phyloP scores from a whole-genome alignment of 2,113 vertebrate species.

The Cyrtonyx montezumae region DNA sequence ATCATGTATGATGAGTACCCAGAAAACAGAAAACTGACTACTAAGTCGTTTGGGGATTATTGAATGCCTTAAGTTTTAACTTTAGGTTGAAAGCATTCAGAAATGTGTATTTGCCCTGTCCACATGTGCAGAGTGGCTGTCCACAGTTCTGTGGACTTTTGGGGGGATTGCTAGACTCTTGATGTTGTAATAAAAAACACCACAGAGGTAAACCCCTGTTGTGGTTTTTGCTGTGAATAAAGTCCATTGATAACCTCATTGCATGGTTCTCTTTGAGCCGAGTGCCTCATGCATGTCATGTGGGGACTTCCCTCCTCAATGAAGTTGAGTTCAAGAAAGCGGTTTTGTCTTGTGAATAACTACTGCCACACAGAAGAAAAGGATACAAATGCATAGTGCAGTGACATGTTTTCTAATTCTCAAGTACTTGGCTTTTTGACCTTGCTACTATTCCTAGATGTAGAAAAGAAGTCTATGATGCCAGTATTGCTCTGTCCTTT shows the following conservation, averaged over 20 bases:
- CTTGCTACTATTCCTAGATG: neutral
- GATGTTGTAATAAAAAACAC: neutral
- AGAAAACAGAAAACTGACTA: neutral
- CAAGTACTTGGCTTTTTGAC: neutral
- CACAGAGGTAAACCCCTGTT: neutral
- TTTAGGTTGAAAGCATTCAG: neutral
- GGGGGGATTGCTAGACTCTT: neutral
- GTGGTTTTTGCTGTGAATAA: neutral
- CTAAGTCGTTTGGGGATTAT: neutral
- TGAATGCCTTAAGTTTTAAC: neutral
- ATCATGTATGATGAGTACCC: neutral
- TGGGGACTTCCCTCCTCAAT: neutral
- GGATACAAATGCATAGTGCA: neutral
- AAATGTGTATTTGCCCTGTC: neutral
- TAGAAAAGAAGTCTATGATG: neutral
- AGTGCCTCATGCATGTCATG: fast-evolving
- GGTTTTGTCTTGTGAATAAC: neutral
- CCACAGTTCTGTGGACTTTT: neutral
- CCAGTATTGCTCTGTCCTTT: neutral
- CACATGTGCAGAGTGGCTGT: neutral
- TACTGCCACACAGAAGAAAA: neutral
- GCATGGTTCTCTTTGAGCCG: neutral
- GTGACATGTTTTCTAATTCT: neutral
- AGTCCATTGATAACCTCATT: neutral
- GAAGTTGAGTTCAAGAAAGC: neutral